phyloP scores from a whole-genome alignment of 2,797 vertebrate species.

The Tapirus indicus region DNA sequence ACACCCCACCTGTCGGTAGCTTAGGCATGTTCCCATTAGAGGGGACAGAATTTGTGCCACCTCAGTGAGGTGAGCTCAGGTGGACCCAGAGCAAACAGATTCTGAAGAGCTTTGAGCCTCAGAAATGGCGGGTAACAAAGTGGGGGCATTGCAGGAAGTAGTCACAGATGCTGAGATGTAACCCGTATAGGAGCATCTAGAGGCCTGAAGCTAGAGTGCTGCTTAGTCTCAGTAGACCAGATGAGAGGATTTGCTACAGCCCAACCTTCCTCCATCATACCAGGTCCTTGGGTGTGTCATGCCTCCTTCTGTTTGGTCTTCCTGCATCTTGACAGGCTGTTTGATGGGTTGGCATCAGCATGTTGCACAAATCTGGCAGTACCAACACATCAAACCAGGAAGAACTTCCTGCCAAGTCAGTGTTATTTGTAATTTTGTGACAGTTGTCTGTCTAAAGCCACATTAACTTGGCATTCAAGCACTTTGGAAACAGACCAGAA shows the following conservation, averaged over 20 bases:
- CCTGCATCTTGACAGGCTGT: neutral
- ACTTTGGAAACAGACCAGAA: slow-evolving; percentile 43
- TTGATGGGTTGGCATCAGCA: neutral
- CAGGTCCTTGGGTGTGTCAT: neutral
- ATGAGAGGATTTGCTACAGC: neutral
- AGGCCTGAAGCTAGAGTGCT: neutral
- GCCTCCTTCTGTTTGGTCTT: neutral
- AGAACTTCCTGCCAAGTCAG: slow-evolving; percentile 36
- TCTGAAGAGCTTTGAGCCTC: neutral
- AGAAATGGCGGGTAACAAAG: neutral
- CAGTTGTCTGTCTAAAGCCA: slow-evolving; percentile 37
- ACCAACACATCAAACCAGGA: slow-evolving; percentile 38
- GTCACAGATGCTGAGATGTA: neutral
- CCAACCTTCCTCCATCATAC: neutral
- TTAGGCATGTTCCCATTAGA: neutral
- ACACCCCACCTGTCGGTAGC: neutral
- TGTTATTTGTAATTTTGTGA: slow-evolving; percentile 44
- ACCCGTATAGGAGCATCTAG: too few relatives aligned
- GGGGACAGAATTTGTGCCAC: neutral
- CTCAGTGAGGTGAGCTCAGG: neutral
- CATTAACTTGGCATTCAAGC: neutral
- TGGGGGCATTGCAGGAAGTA: neutral
- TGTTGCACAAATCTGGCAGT: neutral
- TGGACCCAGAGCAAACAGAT: neutral
- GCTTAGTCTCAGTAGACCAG: neutral